phyloP scores from a whole-genome alignment of 37 sponge, comb jelly and placozoan genomes.

The Aphrocallistes beatrix region DNA sequence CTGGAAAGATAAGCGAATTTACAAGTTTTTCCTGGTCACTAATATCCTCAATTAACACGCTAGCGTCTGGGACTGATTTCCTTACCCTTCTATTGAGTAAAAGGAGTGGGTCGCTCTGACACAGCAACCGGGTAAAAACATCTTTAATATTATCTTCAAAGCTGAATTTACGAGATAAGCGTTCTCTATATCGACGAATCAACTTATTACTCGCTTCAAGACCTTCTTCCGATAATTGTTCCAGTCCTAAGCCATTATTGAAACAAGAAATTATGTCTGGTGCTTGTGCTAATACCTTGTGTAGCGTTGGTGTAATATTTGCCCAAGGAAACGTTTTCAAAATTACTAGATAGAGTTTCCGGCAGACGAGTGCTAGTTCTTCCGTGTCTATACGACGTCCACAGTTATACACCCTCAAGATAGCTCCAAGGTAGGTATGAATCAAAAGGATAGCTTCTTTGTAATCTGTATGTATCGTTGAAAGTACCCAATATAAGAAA shows the following conservation, averaged over 20 bases:
- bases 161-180: background rate
- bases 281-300: background rate
- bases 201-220: background rate
- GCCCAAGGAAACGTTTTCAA: background rate
- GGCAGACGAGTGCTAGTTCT: background rate
- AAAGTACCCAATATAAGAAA: background rate
- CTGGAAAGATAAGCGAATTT: too few species aligned
- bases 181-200: background rate
- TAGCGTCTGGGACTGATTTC: background rate
- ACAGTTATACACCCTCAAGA: background rate
- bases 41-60: background rate
- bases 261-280: background rate
- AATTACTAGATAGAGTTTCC: background rate
- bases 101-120: background rate
- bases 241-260: background rate
- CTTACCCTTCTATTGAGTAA: background rate
- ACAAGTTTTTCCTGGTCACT: too few species aligned
- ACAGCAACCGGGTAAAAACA: background rate
- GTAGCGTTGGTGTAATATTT: slow-evolving; percentile 1
- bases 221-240: background rate
- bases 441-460: background rate
- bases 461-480: background rate
- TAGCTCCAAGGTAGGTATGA: slow-evolving; percentile 3
- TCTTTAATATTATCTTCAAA: slow-evolving; percentile 10
- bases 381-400: background rate